These are phyloP conservation scores for Nomada fucata DNA, from an alignment of 2,888 invertebrate species.

Conservation along the genomic window DNA sequence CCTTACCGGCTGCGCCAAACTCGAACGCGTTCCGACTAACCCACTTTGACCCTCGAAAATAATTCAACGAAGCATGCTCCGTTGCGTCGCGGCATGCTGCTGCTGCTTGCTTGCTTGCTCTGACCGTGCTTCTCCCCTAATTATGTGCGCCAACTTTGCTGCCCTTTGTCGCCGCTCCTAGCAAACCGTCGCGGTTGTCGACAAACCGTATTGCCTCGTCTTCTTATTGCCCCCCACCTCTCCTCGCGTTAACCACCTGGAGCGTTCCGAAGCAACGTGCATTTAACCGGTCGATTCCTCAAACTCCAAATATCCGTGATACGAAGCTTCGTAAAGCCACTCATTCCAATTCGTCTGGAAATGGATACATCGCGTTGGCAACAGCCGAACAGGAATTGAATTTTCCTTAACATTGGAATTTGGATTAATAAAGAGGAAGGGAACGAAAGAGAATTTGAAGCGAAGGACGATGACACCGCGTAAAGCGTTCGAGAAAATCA, in stretches of 20 bases:
- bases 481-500: constrained; percentile 41
- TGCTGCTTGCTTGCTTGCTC: neutral
- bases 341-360: too few relatives aligned
- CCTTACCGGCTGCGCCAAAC: constrained; percentile 66
- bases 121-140: neutral
- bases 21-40: constrained; percentile 73
- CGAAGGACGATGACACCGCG: neutral
- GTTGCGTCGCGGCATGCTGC: neutral
- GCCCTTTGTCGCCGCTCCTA: neutral
- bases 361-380: too few relatives aligned
- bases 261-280: too few relatives aligned
- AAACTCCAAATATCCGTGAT: too few relatives aligned
- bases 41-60: constrained; percentile 77
- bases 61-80: constrained; percentile 40
- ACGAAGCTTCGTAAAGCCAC: too few relatives aligned
- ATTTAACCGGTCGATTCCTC: too few relatives aligned
- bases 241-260: neutral
- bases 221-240: neutral
- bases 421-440: too few relatives aligned
- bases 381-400: too few relatives aligned
- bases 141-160: neutral
- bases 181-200: too few relatives aligned
- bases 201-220: too few relatives aligned
- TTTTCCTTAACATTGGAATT: too few relatives aligned
- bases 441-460: too few relatives aligned